Evolutionary conservation across 2,888 invertebrate species (phyloP).

Genomic region (Aporophyla lueneburgensis): DNA sequence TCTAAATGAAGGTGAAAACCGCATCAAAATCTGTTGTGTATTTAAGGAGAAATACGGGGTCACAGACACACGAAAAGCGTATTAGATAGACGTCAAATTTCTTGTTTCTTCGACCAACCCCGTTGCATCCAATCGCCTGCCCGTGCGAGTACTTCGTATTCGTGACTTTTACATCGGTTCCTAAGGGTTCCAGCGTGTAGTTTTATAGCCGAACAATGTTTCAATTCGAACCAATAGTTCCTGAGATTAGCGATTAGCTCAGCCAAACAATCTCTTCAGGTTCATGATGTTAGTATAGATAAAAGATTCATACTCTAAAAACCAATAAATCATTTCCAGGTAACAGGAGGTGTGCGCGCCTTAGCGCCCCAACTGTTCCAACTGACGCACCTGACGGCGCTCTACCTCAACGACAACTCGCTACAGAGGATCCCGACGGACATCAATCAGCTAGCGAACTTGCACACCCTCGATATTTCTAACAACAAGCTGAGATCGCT

Average conservation of each 20-base stretch:
- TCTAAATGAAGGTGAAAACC: background rate
- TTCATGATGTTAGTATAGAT: no score
- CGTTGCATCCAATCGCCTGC: no score
- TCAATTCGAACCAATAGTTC: no score
- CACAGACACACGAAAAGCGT: background rate
- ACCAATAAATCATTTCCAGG: constrained; percentile 85
- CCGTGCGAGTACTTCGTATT: no score
- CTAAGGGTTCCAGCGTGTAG: no score
- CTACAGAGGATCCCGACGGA: constrained; percentile 97
- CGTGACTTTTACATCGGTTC: no score
- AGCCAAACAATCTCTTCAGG: no score
- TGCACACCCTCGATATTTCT: constrained; percentile 97
- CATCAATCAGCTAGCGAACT: constrained; percentile 95
- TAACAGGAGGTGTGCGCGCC: constrained; percentile 98
- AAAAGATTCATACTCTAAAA: constrained; percentile 1
- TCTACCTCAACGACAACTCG: constrained; percentile 99
- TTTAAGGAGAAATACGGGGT: background rate
- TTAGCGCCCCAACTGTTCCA: constrained; percentile 98
- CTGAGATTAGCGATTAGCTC: no score
- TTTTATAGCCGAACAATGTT: no score
- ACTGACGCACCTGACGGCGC: constrained; percentile 97
- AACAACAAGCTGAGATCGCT: constrained; percentile 98
- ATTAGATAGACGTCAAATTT: no score
- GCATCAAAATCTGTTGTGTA: background rate
- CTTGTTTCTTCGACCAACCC: no score